Evolutionary conservation across 2,113 vertebrate species (phyloP).

Genomic region (Carlito syrichta): DNA sequence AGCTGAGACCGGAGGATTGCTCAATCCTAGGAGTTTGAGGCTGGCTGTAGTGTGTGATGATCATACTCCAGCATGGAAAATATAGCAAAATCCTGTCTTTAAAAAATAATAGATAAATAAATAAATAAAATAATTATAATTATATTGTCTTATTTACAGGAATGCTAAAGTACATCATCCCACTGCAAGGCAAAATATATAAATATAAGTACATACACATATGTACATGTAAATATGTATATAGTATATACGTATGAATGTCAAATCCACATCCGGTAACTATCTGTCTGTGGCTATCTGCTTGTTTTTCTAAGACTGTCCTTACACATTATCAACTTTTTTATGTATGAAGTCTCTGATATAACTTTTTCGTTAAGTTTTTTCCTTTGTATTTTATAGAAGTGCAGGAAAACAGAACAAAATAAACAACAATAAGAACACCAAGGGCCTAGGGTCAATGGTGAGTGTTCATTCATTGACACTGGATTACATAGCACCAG

Average conservation of each 20-base stretch:
- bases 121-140: neutral
- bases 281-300: neutral
- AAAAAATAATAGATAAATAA: neutral
- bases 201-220: neutral
- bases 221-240: no score
- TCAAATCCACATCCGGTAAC: neutral
- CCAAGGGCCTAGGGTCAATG: no score
- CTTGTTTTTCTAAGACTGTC: neutral
- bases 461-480: neutral
- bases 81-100: neutral
- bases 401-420: neutral
- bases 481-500: accelerated
- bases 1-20: neutral
- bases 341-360: neutral
- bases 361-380: neutral
- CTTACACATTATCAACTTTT: neutral
- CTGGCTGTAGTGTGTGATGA: neutral
- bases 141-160: neutral
- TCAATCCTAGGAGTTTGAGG: neutral
- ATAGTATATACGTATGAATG: neutral
- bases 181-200: neutral
- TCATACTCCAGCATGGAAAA: neutral
- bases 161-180: neutral
- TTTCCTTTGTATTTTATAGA: neutral
- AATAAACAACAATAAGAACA: neutral